Conservation (phyloP, 2,113 vertebrate species). For the Barbus barbus region DNA sequence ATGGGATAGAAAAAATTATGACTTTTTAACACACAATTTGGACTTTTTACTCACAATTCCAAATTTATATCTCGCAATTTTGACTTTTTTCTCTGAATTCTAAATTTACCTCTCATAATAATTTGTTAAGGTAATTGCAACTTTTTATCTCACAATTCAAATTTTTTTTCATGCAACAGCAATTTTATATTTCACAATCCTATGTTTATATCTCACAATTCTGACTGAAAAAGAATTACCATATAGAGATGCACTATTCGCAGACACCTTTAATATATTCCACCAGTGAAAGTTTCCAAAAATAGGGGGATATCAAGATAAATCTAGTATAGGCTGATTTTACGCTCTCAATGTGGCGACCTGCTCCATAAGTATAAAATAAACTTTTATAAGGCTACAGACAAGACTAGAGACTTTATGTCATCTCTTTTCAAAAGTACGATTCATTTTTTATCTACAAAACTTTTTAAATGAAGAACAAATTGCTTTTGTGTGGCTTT, state of each 20-base stretch:
- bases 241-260: background rate
- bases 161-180: too few species aligned
- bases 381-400: background rate
- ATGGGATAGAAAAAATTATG: too few species aligned
- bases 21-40: too few species aligned
- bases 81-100: too few species aligned
- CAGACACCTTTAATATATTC: background rate
- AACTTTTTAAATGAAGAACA: slow-evolving; percentile 11
- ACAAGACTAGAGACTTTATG: background rate
- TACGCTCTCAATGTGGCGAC: background rate
- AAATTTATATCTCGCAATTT: too few species aligned
- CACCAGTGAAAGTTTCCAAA: background rate
- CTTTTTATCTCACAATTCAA: too few species aligned
- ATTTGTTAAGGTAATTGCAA: too few species aligned
- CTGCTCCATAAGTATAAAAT: background rate
- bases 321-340: background rate
- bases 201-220: too few species aligned
- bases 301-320: background rate
- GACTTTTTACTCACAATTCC: too few species aligned
- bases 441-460: background rate
- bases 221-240: too few species aligned
- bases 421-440: background rate
- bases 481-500: background rate
- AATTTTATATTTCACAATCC: too few species aligned
- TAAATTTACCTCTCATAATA: too few species aligned